These are phyloP conservation scores for Danaus melanippus DNA, from an alignment of 1,140 invertebrate species.

Conservation along the genomic window DNA sequence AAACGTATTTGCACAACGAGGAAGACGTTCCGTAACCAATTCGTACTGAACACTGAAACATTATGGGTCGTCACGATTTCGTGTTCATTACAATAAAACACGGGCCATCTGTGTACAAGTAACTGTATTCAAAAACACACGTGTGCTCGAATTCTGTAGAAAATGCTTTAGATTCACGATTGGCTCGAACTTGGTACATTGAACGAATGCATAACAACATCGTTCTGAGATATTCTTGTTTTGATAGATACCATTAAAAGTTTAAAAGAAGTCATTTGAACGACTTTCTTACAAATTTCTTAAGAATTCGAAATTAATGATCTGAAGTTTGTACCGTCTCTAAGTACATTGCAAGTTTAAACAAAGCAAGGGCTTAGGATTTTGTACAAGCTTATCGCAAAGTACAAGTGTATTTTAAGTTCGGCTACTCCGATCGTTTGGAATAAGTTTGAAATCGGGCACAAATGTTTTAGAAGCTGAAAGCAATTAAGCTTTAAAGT, in stretches of 20 bases:
- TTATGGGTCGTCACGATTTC: slow-evolving; percentile 42
- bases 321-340: slow-evolving; percentile 27
- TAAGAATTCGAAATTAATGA: slow-evolving; percentile 22
- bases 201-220: too few species aligned
- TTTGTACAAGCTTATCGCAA: slow-evolving; percentile 34
- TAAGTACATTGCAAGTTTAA: slow-evolving; percentile 37
- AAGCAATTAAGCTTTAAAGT: too few species aligned
- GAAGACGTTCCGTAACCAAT: slow-evolving; percentile 24
- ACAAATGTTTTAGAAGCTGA: too few species aligned
- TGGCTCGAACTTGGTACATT: too few species aligned
- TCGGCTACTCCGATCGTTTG: slow-evolving; percentile 12
- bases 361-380: slow-evolving; percentile 32
- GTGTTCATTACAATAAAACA: slow-evolving; percentile 32
- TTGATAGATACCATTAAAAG: too few species aligned
- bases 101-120: slow-evolving; percentile 18
- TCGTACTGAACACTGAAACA: slow-evolving; percentile 16
- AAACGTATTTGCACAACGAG: slow-evolving; percentile 7
- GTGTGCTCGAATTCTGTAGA: slow-evolving; percentile 9
- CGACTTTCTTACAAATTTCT: slow-evolving; percentile 4
- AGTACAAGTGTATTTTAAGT: slow-evolving; percentile 34
- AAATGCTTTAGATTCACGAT: too few species aligned
- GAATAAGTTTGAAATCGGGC: too few species aligned
- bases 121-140: slow-evolving; percentile 19
- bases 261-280: slow-evolving; percentile 3
- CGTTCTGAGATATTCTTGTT: too few species aligned